phyloP scores from a whole-genome alignment of 2,797 vertebrate species.

The Labroides dimidiatus region DNA sequence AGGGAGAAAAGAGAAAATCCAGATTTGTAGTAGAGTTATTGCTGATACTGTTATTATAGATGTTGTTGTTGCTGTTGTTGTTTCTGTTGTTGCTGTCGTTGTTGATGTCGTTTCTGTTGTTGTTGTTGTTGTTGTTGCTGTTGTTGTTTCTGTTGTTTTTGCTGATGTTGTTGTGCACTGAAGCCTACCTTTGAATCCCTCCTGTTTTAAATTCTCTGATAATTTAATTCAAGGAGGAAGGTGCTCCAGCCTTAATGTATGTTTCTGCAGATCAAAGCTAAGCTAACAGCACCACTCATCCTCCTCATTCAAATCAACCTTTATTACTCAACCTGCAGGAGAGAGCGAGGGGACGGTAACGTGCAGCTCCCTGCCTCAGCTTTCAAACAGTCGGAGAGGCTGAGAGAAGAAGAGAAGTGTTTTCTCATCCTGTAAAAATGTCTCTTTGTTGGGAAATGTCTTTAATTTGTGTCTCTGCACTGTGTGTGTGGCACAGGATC shows the following conservation, averaged over 20 bases:
- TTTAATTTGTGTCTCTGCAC: slow-evolving; percentile 88
- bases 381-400: not conserved
- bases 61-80: too few relatives aligned
- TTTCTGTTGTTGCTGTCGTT: too few relatives aligned
- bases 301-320: slow-evolving; percentile 70
- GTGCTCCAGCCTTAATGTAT: slow-evolving; percentile 1
- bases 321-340: slow-evolving; percentile 75
- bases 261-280: slow-evolving; percentile 81
- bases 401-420: slow-evolving; percentile 43
- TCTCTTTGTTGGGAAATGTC: slow-evolving; percentile 87
- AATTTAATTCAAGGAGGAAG: slow-evolving; percentile 6
- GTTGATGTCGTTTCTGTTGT: too few relatives aligned
- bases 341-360: slow-evolving; percentile 47
- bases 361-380: slow-evolving; percentile 41
- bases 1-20: too few relatives aligned
- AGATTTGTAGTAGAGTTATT: too few relatives aligned
- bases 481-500: slow-evolving; percentile 85
- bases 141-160: too few relatives aligned
- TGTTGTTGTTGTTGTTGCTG: too few relatives aligned
- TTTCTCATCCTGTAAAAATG: slow-evolving; percentile 82
- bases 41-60: too few relatives aligned
- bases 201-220: slow-evolving; percentile 6
- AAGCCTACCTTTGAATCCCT: slow-evolving; percentile 2
- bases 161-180: not conserved
- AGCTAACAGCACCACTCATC: slow-evolving; percentile 75